Base-by-base conservation (phyloP, 2,888 invertebrate species). In the Galeopsomyia nigrocyanea region DNA sequence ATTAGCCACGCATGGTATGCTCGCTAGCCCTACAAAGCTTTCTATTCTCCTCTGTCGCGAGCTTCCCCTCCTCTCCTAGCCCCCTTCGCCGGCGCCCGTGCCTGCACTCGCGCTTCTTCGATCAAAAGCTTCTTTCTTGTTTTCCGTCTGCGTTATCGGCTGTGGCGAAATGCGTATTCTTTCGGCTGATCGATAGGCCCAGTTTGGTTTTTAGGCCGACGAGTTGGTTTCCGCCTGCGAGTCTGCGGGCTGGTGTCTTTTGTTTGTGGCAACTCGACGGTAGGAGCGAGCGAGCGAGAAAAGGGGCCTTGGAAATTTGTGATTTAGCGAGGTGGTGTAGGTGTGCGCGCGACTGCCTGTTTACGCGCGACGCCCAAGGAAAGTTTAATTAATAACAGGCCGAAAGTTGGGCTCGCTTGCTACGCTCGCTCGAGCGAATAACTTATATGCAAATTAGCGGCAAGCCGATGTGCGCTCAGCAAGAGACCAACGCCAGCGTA, bases 311-410 rank as follows among this genome's bases (percentile, higher is more conserved):
- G 39, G 39, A 39, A 39, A 39, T 39, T 7, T 10, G 39, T 39
- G 39, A 39, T 39, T 39, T 39, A 39, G 39, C 7, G 39, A 39
- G 39, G 39, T 10, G 39, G 39, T 39, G 26, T 26, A 2, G 2
- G 26, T 26, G 26, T 26, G 26, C 26, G 26, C 26, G 26, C 31
- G 31, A 49, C 49, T 39, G 49, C 5, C 58, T 66, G 67, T 71
- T 67, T 71, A 71, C 67, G 62, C 49, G 56, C 60, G 17, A 51
- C 47, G 47, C 57, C 60, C 66, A 17, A 55, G 62, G 70, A 71
- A 74, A 74, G 74, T 74, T 74, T 74, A 74, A 74, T 74, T 74
- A 74, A 70, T 74, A 74, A 74, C 68, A 71, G 74, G 70, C 68
- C 64, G 64, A 56, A 74, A 74, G 68, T 68, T 74, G 39, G 39